These are phyloP conservation scores for Tarsius wallacei DNA, from an alignment of 2,797 vertebrate genomes.

Conservation along the genomic window DNA sequence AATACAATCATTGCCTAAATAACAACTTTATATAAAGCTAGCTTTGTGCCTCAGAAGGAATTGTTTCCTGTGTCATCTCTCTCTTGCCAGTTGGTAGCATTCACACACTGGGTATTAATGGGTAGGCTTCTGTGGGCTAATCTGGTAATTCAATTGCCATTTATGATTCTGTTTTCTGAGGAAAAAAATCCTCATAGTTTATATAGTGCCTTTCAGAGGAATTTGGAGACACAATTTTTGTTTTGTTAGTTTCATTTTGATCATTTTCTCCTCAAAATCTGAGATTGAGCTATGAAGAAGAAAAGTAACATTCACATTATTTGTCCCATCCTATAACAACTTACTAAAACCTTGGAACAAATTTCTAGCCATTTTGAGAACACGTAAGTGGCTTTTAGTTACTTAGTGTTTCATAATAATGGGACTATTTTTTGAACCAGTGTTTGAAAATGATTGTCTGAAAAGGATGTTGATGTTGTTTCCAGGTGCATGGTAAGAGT, in stretches of 20 bases:
- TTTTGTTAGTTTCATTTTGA: neutral
- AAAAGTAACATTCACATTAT: neutral
- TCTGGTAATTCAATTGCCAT: conserved; percentile 2
- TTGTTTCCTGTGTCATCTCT: neutral
- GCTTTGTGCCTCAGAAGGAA: neutral
- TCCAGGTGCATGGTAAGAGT: neutral
- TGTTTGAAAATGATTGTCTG: neutral
- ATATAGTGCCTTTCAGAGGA: conserved; percentile 14
- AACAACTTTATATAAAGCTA: neutral
- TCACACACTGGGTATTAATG: neutral
- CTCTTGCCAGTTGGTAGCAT: neutral
- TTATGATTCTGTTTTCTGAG: conserved; percentile 28
- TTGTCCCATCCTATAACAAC: neutral
- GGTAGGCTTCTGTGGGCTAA: conserved; percentile 11
- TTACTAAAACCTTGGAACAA: conserved; percentile 30
- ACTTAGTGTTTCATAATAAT: conserved; percentile 31
- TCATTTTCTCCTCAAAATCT: conserved; percentile 4
- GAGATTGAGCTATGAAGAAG: neutral
- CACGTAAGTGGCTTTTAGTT: neutral
- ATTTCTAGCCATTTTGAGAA: conserved; percentile 17
- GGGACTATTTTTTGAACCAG: neutral
- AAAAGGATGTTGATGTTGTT: neutral
- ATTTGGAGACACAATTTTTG: neutral
- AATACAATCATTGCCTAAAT: neutral
- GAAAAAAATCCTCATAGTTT: neutral